A percentile compares a stretch with the other conserved stretches of the same genome.
Evolutionary conservation across 2,797 vertebrate genomes (phyloP).

Genomic region (Micropoecilia bifurca): DNA sequence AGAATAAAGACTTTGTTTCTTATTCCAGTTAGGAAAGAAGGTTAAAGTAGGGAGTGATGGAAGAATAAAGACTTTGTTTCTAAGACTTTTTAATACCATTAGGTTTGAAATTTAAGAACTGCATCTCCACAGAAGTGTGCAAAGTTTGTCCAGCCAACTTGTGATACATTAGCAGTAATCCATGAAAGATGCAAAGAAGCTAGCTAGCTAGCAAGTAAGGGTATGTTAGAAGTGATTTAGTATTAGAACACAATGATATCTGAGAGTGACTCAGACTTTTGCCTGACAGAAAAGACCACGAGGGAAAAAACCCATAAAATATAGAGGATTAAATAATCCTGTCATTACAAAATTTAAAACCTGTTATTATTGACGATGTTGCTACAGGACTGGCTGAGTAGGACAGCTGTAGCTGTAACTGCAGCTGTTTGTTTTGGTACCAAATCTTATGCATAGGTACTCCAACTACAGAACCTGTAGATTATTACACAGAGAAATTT

Average conservation of each 20-base stretch:
- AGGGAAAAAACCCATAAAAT: too few relatives aligned
- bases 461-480: background rate
- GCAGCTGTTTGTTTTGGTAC: background rate
- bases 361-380: background rate
- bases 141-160: too few relatives aligned
- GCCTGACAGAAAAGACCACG: too few relatives aligned
- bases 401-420: fast-evolving
- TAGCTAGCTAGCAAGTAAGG: too few relatives aligned
- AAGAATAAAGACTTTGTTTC: background rate
- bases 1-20: background rate
- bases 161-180: too few relatives aligned
- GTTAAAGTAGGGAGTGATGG: background rate
- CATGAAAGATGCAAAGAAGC: too few relatives aligned
- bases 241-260: too few relatives aligned
- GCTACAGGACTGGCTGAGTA: background rate
- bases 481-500: background rate
- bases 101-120: background rate
- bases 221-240: too few relatives aligned
- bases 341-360: background rate
- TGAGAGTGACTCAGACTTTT: too few relatives aligned
- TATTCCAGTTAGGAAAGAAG: slow-evolving; percentile 18
- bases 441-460: background rate
- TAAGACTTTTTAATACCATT: too few relatives aligned
- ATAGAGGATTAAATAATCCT: too few relatives aligned
- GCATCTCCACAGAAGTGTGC: too few relatives aligned